Evolutionary conservation across 2,888 invertebrate genomes (phyloP).

Genomic region (Acleris laterana): DNA sequence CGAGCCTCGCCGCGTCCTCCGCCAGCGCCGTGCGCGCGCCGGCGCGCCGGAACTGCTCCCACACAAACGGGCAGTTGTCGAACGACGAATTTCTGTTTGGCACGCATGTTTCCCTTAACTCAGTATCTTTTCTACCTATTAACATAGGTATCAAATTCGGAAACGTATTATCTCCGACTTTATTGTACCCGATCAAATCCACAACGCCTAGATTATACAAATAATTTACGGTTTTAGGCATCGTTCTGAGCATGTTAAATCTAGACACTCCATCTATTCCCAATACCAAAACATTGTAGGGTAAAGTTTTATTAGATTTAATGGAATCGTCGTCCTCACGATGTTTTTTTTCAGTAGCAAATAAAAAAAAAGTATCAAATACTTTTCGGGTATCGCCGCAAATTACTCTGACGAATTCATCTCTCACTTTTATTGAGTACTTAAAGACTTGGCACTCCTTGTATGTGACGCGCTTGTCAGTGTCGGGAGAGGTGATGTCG

Average conservation of each 20-base stretch:
- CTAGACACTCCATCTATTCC: slow-evolving; percentile 94
- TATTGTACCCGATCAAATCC: slow-evolving; percentile 94
- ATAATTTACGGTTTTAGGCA: slow-evolving; percentile 87
- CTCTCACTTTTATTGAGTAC: slow-evolving; percentile 58
- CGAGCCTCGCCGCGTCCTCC: slow-evolving; percentile 90
- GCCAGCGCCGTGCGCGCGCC: slow-evolving; percentile 90
- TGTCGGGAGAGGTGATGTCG: slow-evolving; percentile 55
- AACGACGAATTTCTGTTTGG: slow-evolving; percentile 78
- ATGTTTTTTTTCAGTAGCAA: slow-evolving; percentile 38
- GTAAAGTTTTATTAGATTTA: background rate
- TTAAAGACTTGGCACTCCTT: slow-evolving; percentile 71
- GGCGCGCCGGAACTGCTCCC: slow-evolving; percentile 88
- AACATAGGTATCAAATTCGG: slow-evolving; percentile 93
- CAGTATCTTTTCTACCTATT: slow-evolving; percentile 86
- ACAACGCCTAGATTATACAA: slow-evolving; percentile 85
- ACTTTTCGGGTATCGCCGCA: slow-evolving; percentile 72
- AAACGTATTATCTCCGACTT: slow-evolving; percentile 96
- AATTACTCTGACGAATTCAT: slow-evolving; percentile 87
- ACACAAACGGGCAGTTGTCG: slow-evolving; percentile 90
- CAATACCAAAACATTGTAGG: slow-evolving; percentile 88
- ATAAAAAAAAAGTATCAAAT: slow-evolving; percentile 49
- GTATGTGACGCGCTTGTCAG: slow-evolving; percentile 69
- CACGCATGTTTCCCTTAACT: slow-evolving; percentile 85
- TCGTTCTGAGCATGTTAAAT: slow-evolving; percentile 91
- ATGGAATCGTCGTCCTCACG: slow-evolving; percentile 35